A percentile compares a stretch with the other conserved stretches of the same genome.
Conservation (phyloP, 35 echinoderm and acorn worm genomes). For the Stichopus chloronotus region DNA sequence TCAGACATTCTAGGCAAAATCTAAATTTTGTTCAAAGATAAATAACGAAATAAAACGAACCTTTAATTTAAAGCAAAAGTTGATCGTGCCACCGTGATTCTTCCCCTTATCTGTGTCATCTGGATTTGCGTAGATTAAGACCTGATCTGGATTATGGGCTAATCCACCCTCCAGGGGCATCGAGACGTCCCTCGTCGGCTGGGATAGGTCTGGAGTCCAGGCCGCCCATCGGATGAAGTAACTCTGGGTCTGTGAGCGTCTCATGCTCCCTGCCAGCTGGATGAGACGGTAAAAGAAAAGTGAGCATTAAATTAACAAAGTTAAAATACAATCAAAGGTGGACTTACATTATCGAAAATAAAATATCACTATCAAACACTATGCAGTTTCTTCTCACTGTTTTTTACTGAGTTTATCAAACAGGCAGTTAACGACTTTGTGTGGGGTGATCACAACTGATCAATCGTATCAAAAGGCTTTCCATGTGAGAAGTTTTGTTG, state of each 20-base stretch:
- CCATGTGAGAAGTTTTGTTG: too few relatives aligned
- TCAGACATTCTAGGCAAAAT: too few relatives aligned
- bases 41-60: constrained; percentile 49
- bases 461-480: too few relatives aligned
- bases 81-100: constrained; percentile 64
- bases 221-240: constrained; percentile 83
- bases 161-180: constrained; percentile 71
- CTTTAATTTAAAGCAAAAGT: constrained; percentile 90
- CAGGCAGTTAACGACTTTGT: too few relatives aligned
- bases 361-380: neutral
- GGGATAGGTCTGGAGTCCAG: constrained; percentile 66
- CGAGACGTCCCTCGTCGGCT: constrained; percentile 63
- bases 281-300: neutral
- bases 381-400: too few relatives aligned
- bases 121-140: constrained; percentile 71
- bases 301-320: neutral
- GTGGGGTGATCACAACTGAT: too few relatives aligned
- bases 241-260: constrained; percentile 71
- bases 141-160: constrained; percentile 77
- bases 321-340: neutral
- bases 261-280: constrained; percentile 82
- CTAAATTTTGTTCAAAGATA: too few relatives aligned
- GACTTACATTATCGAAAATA: neutral
- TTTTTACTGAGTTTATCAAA: too few relatives aligned
- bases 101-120: constrained; percentile 49